phyloP scores from a whole-genome alignment of 2,113 vertebrate genomes.

The Isichthys henryi region DNA sequence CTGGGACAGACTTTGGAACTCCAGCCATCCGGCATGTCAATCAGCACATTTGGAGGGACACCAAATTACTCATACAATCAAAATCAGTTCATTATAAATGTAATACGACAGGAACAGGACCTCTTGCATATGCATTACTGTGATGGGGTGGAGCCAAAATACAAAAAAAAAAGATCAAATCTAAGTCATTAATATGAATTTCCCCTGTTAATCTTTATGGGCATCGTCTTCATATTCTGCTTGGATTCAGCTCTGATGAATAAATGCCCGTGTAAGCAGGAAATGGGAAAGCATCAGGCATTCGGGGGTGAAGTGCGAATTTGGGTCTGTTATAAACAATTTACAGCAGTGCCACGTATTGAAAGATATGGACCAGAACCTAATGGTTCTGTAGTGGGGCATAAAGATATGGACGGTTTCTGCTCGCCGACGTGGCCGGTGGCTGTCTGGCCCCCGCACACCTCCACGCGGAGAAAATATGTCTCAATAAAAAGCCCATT shows the following conservation, averaged over 20 bases:
- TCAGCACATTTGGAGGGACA: neutral
- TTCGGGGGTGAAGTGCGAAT: neutral
- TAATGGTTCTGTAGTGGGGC: neutral
- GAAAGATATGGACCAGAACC: neutral
- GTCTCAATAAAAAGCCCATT: constrained; percentile 9
- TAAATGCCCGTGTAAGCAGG: neutral
- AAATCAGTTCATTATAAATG: neutral
- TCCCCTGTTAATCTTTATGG: neutral
- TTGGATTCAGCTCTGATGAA: neutral
- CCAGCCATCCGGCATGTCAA: neutral
- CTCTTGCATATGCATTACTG: neutral
- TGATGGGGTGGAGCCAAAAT: neutral
- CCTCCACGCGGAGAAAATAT: neutral
- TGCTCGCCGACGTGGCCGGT: neutral
- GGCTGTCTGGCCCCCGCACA: neutral
- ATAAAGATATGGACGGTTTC: neutral
- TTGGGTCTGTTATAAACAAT: constrained; percentile 13
- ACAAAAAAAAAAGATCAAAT: neutral
- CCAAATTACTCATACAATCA: neutral
- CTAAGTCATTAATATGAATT: neutral
- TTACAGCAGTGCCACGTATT: neutral
- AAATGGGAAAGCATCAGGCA: neutral
- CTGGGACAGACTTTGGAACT: neutral
- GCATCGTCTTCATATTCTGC: neutral
- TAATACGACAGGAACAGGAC: neutral